A percentile compares a stretch with the other conserved stretches of the same genome.
These are phyloP conservation scores for Australoheros facetus DNA, from an alignment of 2,797 vertebrate species.

Conservation along the genomic window DNA sequence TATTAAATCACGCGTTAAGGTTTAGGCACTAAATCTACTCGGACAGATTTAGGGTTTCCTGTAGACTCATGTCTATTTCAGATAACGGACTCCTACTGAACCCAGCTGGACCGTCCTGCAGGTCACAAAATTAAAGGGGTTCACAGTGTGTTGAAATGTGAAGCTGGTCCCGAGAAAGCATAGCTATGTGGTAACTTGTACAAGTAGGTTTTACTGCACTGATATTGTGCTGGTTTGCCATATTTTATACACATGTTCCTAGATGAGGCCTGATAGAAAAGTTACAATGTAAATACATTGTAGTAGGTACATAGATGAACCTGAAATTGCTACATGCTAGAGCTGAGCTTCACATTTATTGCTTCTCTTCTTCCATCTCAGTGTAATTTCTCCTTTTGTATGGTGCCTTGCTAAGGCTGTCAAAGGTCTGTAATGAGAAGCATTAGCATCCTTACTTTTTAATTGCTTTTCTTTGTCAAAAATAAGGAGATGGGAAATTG, in stretches of 20 bases:
- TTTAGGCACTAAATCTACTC: background rate
- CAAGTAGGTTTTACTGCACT: background rate
- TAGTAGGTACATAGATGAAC: conserved; percentile 12
- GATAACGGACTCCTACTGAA: background rate
- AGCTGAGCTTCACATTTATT: conserved; percentile 37
- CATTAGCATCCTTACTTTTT: conserved; percentile 60
- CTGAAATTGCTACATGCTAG: conserved; percentile 33
- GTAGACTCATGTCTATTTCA: background rate
- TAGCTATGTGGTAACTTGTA: background rate
- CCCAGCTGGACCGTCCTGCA: background rate
- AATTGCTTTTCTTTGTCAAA: conserved; percentile 80
- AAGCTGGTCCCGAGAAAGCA: background rate
- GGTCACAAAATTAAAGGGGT: background rate
- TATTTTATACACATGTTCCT: background rate
- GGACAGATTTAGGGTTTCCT: background rate
- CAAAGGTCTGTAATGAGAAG: conserved; percentile 68
- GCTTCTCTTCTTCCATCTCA: conserved; percentile 32
- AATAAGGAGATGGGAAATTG: conserved; percentile 61
- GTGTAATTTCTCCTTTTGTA: conserved; percentile 60
- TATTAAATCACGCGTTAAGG: background rate
- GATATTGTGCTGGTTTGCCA: conserved; percentile 3
- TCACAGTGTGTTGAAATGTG: background rate
- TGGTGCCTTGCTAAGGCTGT: conserved; percentile 34
- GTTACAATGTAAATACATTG: conserved; percentile 13
- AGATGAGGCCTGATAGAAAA: conserved; percentile 10